Conservation (phyloP, 2,113 vertebrate genomes). For the Chelonoidis abingdonii region DNA sequence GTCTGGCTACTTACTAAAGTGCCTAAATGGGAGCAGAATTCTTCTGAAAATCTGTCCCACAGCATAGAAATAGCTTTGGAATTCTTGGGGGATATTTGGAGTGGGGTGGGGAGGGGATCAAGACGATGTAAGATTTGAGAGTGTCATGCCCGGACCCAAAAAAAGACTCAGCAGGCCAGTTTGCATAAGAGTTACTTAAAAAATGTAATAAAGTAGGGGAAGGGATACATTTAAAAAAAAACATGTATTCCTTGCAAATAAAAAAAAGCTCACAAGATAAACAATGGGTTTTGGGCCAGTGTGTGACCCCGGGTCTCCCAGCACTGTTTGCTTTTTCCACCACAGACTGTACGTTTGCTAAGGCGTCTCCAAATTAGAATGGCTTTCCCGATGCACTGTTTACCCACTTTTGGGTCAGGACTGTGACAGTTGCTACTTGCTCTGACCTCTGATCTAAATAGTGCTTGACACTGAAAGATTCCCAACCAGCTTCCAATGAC, state of each 20-base stretch:
- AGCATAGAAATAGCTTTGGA: neutral
- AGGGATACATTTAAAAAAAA: neutral
- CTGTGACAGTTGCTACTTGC: neutral
- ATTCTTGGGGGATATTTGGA: neutral
- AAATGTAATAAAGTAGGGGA: neutral
- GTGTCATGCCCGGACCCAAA: neutral
- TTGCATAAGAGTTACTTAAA: constrained; percentile 29
- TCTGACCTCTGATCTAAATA: neutral
- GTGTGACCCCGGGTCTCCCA: neutral
- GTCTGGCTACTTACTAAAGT: neutral
- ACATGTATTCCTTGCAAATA: neutral
- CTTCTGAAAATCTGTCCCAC: neutral
- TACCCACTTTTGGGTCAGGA: neutral
- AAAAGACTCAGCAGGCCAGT: neutral
- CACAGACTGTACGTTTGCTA: neutral
- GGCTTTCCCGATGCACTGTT: constrained; percentile 20
- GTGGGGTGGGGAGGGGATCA: neutral
- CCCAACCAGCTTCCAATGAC: neutral
- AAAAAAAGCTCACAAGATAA: neutral
- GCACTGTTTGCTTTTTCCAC: neutral
- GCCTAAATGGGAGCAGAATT: neutral
- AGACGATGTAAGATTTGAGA: neutral
- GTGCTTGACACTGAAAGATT: neutral
- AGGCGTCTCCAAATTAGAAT: constrained; percentile 5
- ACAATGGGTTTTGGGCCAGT: neutral